Percentiles rank a stretch among this genome's conserved stretches.
Evolutionary conservation across 2,888 invertebrate genomes (phyloP).

Genomic region (Zaprionus lineosus): DNA sequence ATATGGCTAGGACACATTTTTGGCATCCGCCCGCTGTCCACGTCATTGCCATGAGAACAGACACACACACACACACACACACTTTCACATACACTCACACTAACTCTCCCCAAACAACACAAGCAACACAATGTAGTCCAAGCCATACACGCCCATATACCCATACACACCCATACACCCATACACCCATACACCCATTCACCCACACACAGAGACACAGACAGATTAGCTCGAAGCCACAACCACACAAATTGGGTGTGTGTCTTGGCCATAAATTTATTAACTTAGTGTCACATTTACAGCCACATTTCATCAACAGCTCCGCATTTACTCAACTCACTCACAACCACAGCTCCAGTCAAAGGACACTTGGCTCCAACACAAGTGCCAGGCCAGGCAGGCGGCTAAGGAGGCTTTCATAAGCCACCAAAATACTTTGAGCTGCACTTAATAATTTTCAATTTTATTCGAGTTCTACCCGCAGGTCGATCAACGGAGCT

Average conservation of each 20-base stretch:
- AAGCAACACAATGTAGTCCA: slow-evolving; percentile 7
- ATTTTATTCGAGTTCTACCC: too few relatives aligned
- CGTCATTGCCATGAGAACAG: slow-evolving; percentile 27
- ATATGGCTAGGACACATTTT: slow-evolving; percentile 58
- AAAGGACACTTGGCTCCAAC: too few relatives aligned
- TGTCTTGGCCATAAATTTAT: slow-evolving; percentile 74
- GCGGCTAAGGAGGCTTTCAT: too few relatives aligned
- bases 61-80: slow-evolving; percentile 6
- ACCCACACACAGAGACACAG: slow-evolving; percentile 3
- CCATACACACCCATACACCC: slow-evolving; percentile 6
- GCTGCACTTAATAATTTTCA: slow-evolving; percentile 37
- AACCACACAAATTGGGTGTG: slow-evolving; percentile 63
- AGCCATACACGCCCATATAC: slow-evolving; percentile 3
- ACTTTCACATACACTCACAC: slow-evolving; percentile 7
- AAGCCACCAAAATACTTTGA: slow-evolving; percentile 41
- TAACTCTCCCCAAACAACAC: neutral
- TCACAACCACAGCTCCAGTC: slow-evolving; percentile 10
- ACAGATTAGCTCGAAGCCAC: slow-evolving; percentile 48
- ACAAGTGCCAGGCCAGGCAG: too few relatives aligned
- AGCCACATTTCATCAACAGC: slow-evolving; percentile 49
- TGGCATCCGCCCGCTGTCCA: slow-evolving; percentile 47
- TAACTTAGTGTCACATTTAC: slow-evolving; percentile 76
- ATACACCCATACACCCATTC: slow-evolving; percentile 4
- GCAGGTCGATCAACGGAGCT: too few relatives aligned
- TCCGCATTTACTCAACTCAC: too few relatives aligned